A percentile compares a stretch with the other conserved stretches of the same genome.
phyloP scores from a whole-genome alignment of 2,113 vertebrate species.

The Neolamprologus hecqui region DNA sequence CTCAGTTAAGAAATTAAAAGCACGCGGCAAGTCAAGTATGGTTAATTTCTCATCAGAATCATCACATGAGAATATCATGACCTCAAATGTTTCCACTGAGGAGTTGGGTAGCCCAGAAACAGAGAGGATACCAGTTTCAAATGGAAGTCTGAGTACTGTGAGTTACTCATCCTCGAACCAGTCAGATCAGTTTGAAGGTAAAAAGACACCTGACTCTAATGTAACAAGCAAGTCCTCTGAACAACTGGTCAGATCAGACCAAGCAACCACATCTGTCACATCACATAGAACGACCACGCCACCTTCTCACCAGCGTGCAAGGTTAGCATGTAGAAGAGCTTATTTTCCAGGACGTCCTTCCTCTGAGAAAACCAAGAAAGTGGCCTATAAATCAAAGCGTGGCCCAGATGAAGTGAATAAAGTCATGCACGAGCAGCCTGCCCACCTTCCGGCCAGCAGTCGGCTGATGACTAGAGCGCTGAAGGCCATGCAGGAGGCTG shows the following conservation, averaged over 20 bases:
- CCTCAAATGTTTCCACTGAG: neutral
- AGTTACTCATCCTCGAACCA: neutral
- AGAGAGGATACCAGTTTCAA: neutral
- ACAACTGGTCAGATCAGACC: neutral
- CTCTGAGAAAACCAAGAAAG: neutral
- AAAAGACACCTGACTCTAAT: neutral
- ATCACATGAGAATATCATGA: neutral
- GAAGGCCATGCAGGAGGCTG: constrained; percentile 60
- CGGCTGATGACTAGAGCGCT: constrained; percentile 73
- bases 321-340: neutral
- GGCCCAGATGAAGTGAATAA: constrained; percentile 8
- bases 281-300: neutral
- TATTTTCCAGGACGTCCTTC: neutral
- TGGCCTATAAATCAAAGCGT: constrained; percentile 18
- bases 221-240: neutral
- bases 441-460: constrained; percentile 71
- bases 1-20: constrained; percentile 33
- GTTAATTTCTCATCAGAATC: constrained; percentile 14
- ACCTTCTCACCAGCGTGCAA: neutral
- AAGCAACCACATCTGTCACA: neutral
- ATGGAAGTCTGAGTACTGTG: neutral
- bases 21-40: neutral
- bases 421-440: constrained; percentile 16
- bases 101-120: neutral
- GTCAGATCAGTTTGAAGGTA: neutral